Base-by-base conservation (phyloP, 2,888 invertebrate species). In the Junonia oenone region DNA sequence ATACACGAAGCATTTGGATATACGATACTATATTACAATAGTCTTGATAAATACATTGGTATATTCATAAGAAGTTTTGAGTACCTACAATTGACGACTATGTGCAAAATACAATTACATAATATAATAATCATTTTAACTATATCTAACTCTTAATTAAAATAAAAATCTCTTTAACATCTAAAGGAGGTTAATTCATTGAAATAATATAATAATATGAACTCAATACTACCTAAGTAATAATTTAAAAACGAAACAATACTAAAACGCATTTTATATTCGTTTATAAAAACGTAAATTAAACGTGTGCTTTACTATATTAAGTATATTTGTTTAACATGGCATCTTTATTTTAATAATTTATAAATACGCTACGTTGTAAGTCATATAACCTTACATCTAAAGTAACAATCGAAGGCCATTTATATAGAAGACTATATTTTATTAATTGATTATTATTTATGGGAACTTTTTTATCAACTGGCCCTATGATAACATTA, bases 241-340 rank as follows among this genome's bases (percentile, higher is more conserved):
- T 69, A 68, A 58, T 59, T 67, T 60, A 11, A 27, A 50, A 84
- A 87, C 83, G 82, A 87, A 85, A 83, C 75, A 82, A 86, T 87
- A 87, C 87, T 88, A 87, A 81, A 89, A 87, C 87, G 86, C 85
- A 88, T 86, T 84, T 67, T 68, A 26, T 52, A 74, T 81, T 80
- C 83, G 80, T 79, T 74, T 65, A 55, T 61, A 67, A 66, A 66
- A 43, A 33, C 57, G 58, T 61, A 67, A 68, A 55, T 63, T 63
- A 61, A 56, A 64, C 50, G 64, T 68, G 74, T 77, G 74, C 71
- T 71, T 67, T 67, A 50, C 68, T 71, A 72, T 62, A 59, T 63
- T 68, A 68, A 61, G 51, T 66, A 66, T 61, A 68, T 68, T 68
- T 69, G 64, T 73, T 72, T 75, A 81, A 78, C 78, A 85, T 85